Evolutionary conservation across 2,888 invertebrate species (phyloP).

Genomic region (Auanema sp.): DNA sequence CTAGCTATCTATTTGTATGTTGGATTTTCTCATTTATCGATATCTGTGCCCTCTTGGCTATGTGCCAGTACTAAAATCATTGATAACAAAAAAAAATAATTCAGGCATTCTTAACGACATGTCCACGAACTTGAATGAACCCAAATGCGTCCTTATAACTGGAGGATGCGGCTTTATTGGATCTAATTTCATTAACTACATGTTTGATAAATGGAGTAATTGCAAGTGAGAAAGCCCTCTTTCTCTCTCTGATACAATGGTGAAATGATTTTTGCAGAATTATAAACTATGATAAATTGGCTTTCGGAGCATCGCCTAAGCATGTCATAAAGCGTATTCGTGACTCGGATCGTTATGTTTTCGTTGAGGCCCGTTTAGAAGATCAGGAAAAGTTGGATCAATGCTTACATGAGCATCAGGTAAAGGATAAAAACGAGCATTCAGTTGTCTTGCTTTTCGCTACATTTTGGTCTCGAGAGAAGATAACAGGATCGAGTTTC

Average conservation of each 20-base stretch:
- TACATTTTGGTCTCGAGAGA: not conserved
- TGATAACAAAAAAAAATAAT: no score
- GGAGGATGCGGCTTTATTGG: slow-evolving; percentile 64
- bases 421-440: slow-evolving; percentile 7
- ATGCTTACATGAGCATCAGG: slow-evolving; percentile 47
- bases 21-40: not conserved
- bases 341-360: slow-evolving; percentile 50
- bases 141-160: slow-evolving; percentile 54
- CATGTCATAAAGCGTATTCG: slow-evolving; percentile 35
- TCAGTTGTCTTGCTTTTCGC: not conserved
- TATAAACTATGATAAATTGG: slow-evolving; percentile 60
- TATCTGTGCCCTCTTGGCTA: not conserved
- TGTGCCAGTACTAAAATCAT: not conserved
- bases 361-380: slow-evolving; percentile 53
- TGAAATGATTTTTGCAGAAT: slow-evolving; percentile 38
- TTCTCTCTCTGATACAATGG: not conserved
- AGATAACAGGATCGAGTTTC: slow-evolving; percentile 12
- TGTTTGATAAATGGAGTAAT: slow-evolving; percentile 53
- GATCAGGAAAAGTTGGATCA: slow-evolving; percentile 47
- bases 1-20: no score
- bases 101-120: not conserved
- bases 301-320: slow-evolving; percentile 52
- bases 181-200: slow-evolving; percentile 62
- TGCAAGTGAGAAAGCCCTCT: slow-evolving; percentile 39
- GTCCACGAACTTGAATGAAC: slow-evolving; percentile 30